Base-by-base conservation (phyloP, 2,888 invertebrate genomes). In the Trilocha varians region DNA sequence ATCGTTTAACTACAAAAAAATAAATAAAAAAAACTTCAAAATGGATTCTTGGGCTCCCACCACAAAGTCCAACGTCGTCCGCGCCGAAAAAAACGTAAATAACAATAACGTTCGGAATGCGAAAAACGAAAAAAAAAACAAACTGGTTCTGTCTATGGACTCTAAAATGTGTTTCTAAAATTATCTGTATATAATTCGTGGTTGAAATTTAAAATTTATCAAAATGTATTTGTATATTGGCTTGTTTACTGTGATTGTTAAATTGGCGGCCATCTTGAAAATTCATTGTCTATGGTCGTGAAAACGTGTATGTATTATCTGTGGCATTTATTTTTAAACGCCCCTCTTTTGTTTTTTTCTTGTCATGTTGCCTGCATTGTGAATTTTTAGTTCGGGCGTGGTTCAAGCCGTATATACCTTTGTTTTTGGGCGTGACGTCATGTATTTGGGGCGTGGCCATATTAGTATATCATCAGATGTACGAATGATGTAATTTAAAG, bases 401-500 rank as follows among this genome's bases (percentile, higher is more conserved):
- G 82, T 85, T 88, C 77, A 84, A 87, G 71, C 87, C 87, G 65
- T 89, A 90, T 64, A 78, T 94, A 87, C 94, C 94, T 66, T 87
- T 94, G 80, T 91, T 94, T 89, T 91, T 95, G 87, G 95, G 95
- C 80, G 91, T 95, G 77, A 94, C 94, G 72, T 94, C 94, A 75
- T 95, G 94, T 88, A 88, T 95, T 82, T 94, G 94, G 93, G 95
- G 94, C 76, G 79, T 87, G 35, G 84, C 84, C n/a, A 74, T 87
- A 44, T 70, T 85, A 41, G 74, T 84, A 3, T 87, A 84, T 46
- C 82, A 84, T 58, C 78, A 84, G 43, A 59, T 82, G 46, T 78
- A 79, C 52, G 70, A 73, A 49, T 78, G 70, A 77, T 62, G 47
- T n/a, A n/a, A 35, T 14, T 32, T n/a, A n/a, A n/a, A n/a, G n/a